Percentiles rank a stretch among this genome's conserved stretches.
These are phyloP conservation scores for Meandrusa payeni DNA, from an alignment of 2,888 invertebrate species.

Conservation along the genomic window DNA sequence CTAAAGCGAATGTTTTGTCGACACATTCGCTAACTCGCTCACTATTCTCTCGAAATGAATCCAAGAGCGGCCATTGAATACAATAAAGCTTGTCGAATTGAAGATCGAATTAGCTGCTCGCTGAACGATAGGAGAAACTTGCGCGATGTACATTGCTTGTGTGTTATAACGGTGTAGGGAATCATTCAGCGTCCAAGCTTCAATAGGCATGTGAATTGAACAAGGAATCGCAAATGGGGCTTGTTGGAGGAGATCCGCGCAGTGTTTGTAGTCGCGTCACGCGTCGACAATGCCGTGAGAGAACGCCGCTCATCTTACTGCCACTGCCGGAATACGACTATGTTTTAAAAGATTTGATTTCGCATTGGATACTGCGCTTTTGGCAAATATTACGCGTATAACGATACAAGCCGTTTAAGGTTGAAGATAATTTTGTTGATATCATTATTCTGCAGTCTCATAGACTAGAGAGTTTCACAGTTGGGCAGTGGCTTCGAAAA, in stretches of 20 bases:
- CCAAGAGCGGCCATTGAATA: conserved; percentile 22
- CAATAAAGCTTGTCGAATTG: conserved; percentile 23
- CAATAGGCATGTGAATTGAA: conserved; percentile 1
- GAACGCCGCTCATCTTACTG: conserved; percentile 32
- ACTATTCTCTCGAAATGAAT: conserved; percentile 21
- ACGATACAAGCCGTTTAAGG: background rate
- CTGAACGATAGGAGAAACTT: background rate
- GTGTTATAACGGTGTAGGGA: background rate
- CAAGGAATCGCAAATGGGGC: background rate
- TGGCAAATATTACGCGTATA: background rate
- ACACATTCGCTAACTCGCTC: conserved; percentile 18
- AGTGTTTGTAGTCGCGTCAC: conserved; percentile 32
- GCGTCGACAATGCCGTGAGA: conserved; percentile 31
- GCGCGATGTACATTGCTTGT: conserved; percentile 8
- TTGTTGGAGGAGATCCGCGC: conserved; percentile 15
- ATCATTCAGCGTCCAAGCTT: background rate
- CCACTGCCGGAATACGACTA: conserved; percentile 13
- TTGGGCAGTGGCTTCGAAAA: too few relatives aligned
- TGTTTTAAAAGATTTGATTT: conserved; percentile 19
- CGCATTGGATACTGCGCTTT: background rate
- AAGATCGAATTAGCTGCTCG: conserved; percentile 8
- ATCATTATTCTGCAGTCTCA: too few relatives aligned
- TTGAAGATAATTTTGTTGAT: too few relatives aligned
- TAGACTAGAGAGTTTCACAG: too few relatives aligned
- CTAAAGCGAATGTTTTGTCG: conserved; percentile 22